Conservation (phyloP, 2,113 vertebrate genomes). For the Cavia aperea region DNA sequence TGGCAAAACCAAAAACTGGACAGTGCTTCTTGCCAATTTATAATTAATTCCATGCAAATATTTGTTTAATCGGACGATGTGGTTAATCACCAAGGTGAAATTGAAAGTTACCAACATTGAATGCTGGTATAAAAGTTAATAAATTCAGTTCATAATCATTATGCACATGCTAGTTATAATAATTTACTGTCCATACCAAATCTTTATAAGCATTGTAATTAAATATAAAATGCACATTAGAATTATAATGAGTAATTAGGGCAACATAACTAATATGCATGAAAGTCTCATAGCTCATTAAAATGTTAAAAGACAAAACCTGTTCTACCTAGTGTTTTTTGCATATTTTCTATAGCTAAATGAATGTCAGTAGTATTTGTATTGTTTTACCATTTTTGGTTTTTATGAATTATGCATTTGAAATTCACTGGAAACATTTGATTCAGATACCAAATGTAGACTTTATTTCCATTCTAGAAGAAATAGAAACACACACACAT, state of each 20-base stretch:
- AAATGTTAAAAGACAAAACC: constrained; percentile 75
- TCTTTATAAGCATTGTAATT: constrained; percentile 86
- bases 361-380: background rate
- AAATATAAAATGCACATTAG: constrained; percentile 86
- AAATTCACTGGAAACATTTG: constrained; percentile 1
- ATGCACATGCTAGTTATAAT: constrained; percentile 80
- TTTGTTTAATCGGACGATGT: constrained; percentile 78
- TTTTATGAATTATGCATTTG: constrained; percentile 55
- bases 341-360: constrained; percentile 39
- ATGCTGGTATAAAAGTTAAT: constrained; percentile 81
- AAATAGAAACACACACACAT: background rate
- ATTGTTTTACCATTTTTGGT: constrained; percentile 27
- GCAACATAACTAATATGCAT: constrained; percentile 80
- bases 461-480: background rate
- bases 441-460: background rate
- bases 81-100: constrained; percentile 79
- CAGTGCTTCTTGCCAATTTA: constrained; percentile 69
- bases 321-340: constrained; percentile 64
- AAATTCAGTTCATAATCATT: constrained; percentile 80
- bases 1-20: constrained; percentile 24
- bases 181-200: constrained; percentile 84
- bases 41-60: constrained; percentile 74
- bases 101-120: constrained; percentile 74
- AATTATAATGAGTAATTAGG: constrained; percentile 83
- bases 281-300: constrained; percentile 80